Base-by-base conservation (phyloP, 1,140 invertebrate genomes). In the Latrodectus geometricus region DNA sequence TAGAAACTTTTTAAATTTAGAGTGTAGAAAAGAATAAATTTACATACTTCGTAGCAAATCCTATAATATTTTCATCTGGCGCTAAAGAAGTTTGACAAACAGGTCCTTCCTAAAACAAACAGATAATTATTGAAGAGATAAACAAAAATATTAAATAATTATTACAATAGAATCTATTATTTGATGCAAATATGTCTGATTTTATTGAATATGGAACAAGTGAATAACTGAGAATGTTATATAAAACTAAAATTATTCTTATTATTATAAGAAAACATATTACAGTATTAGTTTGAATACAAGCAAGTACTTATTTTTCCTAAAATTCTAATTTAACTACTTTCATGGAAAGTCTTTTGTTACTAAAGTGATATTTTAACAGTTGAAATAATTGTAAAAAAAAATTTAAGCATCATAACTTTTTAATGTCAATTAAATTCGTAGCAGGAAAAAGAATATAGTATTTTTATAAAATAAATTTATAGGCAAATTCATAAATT, bases 1-100 rank as follows among this genome's bases (percentile, higher is more conserved):
- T 35, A 35, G 35, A 35, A 3, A 1, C 1, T 35, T 35, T 35
- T 3, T 1, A 35, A 35, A 3, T 35, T 35, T 35, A 35, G 35
- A 35, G 35, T 35, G 35, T 3, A 35, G 35, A 35, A 35, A 35
- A 35, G 35, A 35, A 35, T 35, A 61, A 23, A 77, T 56, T 80
- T 35, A 65, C 7, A 70, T 82, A 87, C 86, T 65, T 82, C 17
- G 86, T 74, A 11, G 73, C 78, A 77, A 82, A 87, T 14, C 76
- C 86, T 69, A 87, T 56, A 73, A 87, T 73, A 74, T 83, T 87
- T 87, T 87, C 86, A 61, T 87, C 86, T 54, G 86, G 78, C 11
- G 86, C 73, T 12, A 87, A 77, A 11, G 73, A 52, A 70, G 68
- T 61, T 76, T 77, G 79, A 77, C 73, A 81, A 9, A 87, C 79